phyloP scores from a whole-genome alignment of 2,797 vertebrate species.

The Sebastes jordani region DNA sequence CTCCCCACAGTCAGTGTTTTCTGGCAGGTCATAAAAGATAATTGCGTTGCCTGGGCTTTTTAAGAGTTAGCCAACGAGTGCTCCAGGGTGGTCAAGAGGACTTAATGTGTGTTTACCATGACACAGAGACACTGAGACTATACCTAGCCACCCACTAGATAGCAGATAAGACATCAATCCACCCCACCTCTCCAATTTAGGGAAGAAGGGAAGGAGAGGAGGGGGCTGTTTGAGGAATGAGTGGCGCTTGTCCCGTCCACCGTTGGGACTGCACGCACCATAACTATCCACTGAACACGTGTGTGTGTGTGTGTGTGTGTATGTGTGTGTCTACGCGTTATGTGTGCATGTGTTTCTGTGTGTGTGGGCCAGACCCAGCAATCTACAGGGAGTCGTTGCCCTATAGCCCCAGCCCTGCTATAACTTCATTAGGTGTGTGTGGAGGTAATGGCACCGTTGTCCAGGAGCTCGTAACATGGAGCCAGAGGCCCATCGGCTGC shows the following conservation, averaged over 20 bases:
- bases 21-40: conserved; percentile 88
- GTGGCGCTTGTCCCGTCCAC: neutral
- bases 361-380: conserved; percentile 68
- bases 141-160: conserved; percentile 49
- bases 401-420: conserved; percentile 70
- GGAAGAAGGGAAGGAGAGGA: conserved; percentile 24
- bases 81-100: conserved; percentile 78
- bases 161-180: conserved; percentile 61
- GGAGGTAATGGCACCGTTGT: conserved; percentile 75
- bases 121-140: conserved; percentile 64
- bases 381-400: conserved; percentile 76
- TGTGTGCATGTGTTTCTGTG: conserved; percentile 46
- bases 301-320: neutral
- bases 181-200: conserved; percentile 54
- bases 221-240: conserved; percentile 22
- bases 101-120: conserved; percentile 68
- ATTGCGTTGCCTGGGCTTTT: conserved; percentile 84
- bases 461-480: conserved; percentile 78
- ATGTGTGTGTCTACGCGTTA: conserved; percentile 5
- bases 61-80: conserved; percentile 77
- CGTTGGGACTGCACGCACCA: neutral
- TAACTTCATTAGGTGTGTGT: conserved; percentile 83
- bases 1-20: conserved; percentile 79
- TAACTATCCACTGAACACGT: conserved; percentile 14
- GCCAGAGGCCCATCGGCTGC: conserved; percentile 69